Base-by-base conservation (phyloP, 2,888 invertebrate species). In the Ditula angustiorana region DNA sequence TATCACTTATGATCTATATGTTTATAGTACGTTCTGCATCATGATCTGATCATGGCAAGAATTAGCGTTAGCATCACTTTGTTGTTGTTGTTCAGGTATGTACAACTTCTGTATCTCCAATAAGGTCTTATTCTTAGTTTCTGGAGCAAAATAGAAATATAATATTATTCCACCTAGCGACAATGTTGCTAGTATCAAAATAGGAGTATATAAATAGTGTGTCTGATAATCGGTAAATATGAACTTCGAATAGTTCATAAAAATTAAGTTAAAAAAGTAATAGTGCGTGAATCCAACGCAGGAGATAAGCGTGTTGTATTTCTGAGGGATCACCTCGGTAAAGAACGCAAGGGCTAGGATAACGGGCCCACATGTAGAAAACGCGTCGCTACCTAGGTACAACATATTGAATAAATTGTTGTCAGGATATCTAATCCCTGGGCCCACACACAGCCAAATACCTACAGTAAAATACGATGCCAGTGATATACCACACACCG, bases 81-180 rank as follows among this genome's bases (percentile, higher is more conserved):
- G 19, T 19, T 46, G n/a, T n/a, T n/a, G n/a, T n/a, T n/a, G n/a
- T n/a, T n/a, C 24, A 5, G 46, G 46, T n/a, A 23, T 46, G n/a
- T 46, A 46, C 46, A n/a, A 0, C 11, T 46, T 46, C n/a, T 46
- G 46, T 23, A 46, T 46, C 46, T 46, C 46, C 24, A 24, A n/a
- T 5, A 46, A n/a, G 5, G 24, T 46, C n/a, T 46, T 46, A 2
- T 7, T 23, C 23, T 24, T 46, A 46, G 46, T 46, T n/a, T 23
- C 46, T 46, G 46, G 46, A n/a, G 46, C 46, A n/a, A 24, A 46
- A 11, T 5, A 46, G n/a, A 1, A 23, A n/a, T 46, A 46, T n/a
- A 24, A n/a, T n/a, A 46, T 5, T 11, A 46, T 23, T 5, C 46
- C 23, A n/a, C 23, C n/a, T 7, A 46, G 23, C 2, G 46, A 46